Percentiles rank a stretch among this genome's conserved stretches.
These are phyloP conservation scores for Gadopsis marmoratus DNA, from an alignment of 2,797 vertebrate species.

Conservation along the genomic window DNA sequence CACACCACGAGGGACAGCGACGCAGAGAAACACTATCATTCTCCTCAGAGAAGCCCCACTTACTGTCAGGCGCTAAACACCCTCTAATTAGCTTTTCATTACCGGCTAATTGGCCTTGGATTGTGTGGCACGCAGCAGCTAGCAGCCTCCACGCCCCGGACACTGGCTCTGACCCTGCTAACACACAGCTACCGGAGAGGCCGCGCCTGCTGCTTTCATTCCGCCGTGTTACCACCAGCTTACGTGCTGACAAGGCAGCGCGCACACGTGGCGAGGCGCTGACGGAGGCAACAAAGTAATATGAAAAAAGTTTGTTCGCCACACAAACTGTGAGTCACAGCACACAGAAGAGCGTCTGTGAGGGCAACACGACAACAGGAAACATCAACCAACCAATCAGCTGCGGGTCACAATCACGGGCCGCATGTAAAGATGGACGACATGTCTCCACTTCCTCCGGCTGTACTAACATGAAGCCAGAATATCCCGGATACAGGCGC, in stretches of 20 bases:
- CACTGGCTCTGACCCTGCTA: slow-evolving; percentile 20
- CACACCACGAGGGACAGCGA: slow-evolving; percentile 33
- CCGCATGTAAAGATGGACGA: too few relatives aligned
- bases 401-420: background rate
- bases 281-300: slow-evolving; percentile 21
- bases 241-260: slow-evolving; percentile 9
- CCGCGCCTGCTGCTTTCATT: background rate
- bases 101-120: slow-evolving; percentile 65
- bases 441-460: too few relatives aligned
- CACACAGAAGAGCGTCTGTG: background rate
- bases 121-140: slow-evolving; percentile 49
- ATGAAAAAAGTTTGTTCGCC: slow-evolving; percentile 3
- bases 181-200: background rate
- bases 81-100: slow-evolving; percentile 71
- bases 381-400: background rate
- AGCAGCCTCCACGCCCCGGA: slow-evolving; percentile 33
- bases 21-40: slow-evolving; percentile 57
- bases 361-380: background rate
- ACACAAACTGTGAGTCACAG: background rate
- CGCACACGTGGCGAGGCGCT: background rate
- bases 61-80: slow-evolving; percentile 66
- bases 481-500: too few relatives aligned
- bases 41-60: slow-evolving; percentile 55
- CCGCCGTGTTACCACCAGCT: background rate
- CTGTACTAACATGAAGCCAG: too few relatives aligned